phyloP scores from a whole-genome alignment of 1,140 invertebrate species.

The Musca vetustissima region DNA sequence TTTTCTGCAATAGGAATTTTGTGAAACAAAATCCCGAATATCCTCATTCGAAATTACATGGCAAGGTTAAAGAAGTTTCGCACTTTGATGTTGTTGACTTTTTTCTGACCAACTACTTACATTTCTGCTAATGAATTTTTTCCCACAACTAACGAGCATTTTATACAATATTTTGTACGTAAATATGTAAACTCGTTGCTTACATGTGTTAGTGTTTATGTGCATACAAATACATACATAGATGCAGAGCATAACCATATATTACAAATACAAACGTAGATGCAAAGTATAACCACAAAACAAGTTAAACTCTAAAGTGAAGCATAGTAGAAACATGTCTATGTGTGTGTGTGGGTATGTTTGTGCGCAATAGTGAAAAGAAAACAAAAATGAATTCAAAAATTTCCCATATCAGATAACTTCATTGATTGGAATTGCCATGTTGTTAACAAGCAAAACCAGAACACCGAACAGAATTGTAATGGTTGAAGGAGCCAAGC shows the following conservation, averaged over 20 bases:
- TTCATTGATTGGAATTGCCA: conserved; percentile 24
- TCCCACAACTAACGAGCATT: conserved; percentile 23
- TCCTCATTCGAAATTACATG: no score
- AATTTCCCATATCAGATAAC: conserved; percentile 23
- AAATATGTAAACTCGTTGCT: no score
- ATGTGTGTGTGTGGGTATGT: no score
- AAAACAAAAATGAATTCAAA: conserved; percentile 17
- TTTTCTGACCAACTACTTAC: not conserved
- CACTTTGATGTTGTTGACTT: not conserved
- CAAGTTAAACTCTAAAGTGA: not conserved
- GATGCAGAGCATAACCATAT: not conserved
- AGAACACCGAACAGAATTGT: conserved; percentile 11
- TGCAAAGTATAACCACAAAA: not conserved
- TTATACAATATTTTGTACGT: conserved; percentile 3
- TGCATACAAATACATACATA: no score
- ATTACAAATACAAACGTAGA: no score
- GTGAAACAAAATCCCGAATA: no score
- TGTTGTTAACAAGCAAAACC: conserved; percentile 23
- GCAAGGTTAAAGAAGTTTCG: no score
- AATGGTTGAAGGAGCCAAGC: no score
- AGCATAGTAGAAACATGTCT: no score
- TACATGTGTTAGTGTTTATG: no score
- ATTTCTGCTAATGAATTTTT: conserved; percentile 16
- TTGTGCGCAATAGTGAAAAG: no score
- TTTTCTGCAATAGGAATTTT: no score